A percentile compares a stretch with the other conserved stretches of the same genome.
phyloP scores from a whole-genome alignment of 2,888 invertebrate species.

The Geophilus truncorum region DNA sequence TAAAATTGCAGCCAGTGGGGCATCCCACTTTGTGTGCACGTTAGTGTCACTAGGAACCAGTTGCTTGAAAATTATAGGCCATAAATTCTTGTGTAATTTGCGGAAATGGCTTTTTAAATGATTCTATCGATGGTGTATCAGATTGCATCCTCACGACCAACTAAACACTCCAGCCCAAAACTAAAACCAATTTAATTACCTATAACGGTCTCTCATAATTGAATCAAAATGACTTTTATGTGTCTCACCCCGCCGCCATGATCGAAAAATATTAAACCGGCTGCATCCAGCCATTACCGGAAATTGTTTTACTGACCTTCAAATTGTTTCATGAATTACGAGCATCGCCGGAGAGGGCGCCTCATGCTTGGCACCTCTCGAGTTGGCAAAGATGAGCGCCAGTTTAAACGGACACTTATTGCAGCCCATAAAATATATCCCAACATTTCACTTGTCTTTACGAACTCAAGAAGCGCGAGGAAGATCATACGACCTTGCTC shows the following conservation, averaged over 20 bases:
- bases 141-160: conserved; percentile 30
- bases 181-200: conserved; percentile 31
- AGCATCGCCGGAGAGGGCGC: conserved; percentile 28
- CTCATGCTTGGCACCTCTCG: conserved; percentile 27
- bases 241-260: neutral
- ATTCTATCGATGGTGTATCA: conserved; percentile 30
- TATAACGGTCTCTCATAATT: neutral
- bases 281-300: conserved; percentile 1
- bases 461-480: neutral
- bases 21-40: conserved; percentile 18
- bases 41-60: conserved; percentile 34
- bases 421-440: neutral
- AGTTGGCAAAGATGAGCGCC: conserved; percentile 2
- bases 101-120: conserved; percentile 34
- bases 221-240: conserved; percentile 13
- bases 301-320: conserved; percentile 27
- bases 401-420: conserved; percentile 17
- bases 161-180: conserved; percentile 13
- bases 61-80: conserved; percentile 34
- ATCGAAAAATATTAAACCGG: neutral
- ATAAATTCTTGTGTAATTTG: conserved; percentile 33
- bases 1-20: conserved; percentile 22
- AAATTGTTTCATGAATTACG: conserved; percentile 22
- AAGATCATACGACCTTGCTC: neutral
- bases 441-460: neutral